Base-by-base conservation (phyloP, 2,113 vertebrate species). In the Perccottus glenii region DNA sequence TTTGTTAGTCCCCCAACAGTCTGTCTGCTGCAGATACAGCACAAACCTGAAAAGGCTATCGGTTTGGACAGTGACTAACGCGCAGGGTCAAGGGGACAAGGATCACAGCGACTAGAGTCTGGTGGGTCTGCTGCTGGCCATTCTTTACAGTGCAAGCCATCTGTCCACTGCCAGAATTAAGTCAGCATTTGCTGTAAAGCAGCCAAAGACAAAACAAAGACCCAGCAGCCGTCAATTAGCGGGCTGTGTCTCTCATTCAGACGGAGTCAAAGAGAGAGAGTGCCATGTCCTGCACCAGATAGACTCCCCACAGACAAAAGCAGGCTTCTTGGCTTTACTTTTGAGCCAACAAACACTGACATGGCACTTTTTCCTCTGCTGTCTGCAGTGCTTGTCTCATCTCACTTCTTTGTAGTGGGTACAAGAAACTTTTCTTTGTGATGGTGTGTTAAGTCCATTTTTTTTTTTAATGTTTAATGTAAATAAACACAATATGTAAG, bases 191-290 rank as follows among this genome's bases (percentile, higher is more conserved):
- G 52, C 73, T 69, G 77, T 36, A 12, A 52, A 66, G 33, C 67
- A 85, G 86, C 75, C 88, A 79, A 36, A 75, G 60, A 74, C 76
- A 59, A 90, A 90, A 91, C 85, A 88, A 90, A 89, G 87, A 68
- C 52, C 76, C 73, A 43, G 60, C 75, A 51, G 71, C 81, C 56
- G 66, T 84, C 88, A 90, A 89, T 91, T 92, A 89, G 87, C 76
- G 72, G 11, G 57, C 74, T 67, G 72, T 65, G 80, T 78, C 81
- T 77, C 80, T 68, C 75, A 7, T 68, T 75, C 77, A 61, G 61
- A 11, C 50, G 3, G 42, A 46, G 44, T 63, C 67, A 74, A 62
- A 67, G 72, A 62, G 75, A 3, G 46, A 60, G 69, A 80, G 77
- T 65, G 71, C 50, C 60, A 44, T 8, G 66, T 85, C 64, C 68